Conservation (phyloP, 2,888 invertebrate species). For the Abscondita cerata region DNA sequence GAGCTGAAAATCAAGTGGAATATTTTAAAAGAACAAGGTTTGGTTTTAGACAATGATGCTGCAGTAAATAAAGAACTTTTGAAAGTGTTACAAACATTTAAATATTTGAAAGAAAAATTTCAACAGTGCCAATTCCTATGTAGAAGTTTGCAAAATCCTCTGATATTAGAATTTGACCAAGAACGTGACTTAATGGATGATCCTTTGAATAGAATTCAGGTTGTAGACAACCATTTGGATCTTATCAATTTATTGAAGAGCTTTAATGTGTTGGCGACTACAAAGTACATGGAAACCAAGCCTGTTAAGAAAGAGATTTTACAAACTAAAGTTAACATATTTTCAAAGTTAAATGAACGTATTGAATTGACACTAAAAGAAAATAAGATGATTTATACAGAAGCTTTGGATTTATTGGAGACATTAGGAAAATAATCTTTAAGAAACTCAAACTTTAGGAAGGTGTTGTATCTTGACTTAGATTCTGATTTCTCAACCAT, state of each 20-base stretch:
- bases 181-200: conserved; percentile 14
- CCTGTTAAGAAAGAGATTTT: too few relatives aligned
- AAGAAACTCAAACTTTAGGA: too few relatives aligned
- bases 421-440: too few relatives aligned
- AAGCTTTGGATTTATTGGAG: too few relatives aligned
- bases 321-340: too few relatives aligned
- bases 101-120: conserved; percentile 38
- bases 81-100: conserved; percentile 32
- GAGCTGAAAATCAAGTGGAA: conserved; percentile 39
- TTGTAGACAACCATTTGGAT: conserved; percentile 12
- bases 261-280: too few relatives aligned
- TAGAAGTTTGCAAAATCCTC: conserved; percentile 36
- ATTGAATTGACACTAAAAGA: too few relatives aligned
- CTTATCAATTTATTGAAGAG: conserved; percentile 10
- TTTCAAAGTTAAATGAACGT: too few relatives aligned
- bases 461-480: too few relatives aligned
- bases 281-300: too few relatives aligned
- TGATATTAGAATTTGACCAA: conserved; percentile 16
- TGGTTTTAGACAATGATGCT: conserved; percentile 6
- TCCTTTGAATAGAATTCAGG: conserved; percentile 1
- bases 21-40: conserved; percentile 31
- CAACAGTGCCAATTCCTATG: conserved; percentile 39
- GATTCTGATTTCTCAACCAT: too few relatives aligned
- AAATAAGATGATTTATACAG: too few relatives aligned
- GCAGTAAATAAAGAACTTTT: neutral